Evolutionary conservation across 2,113 vertebrate genomes (phyloP).

Genomic region (Azemiops feae): DNA sequence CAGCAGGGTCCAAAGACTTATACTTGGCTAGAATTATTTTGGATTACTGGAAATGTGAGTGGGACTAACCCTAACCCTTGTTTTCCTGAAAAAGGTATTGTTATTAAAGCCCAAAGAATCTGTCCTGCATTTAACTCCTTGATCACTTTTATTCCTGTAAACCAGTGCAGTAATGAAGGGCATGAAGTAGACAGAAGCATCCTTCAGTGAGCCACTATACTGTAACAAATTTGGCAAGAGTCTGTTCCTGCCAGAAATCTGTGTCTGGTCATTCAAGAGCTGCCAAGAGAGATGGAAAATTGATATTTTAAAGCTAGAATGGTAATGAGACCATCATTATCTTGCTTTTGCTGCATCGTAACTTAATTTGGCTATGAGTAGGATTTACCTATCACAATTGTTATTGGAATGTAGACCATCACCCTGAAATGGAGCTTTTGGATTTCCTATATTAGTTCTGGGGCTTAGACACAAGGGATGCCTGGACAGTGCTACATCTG

Average conservation of each 20-base stretch:
- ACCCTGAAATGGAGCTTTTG: neutral
- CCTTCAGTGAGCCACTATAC: neutral
- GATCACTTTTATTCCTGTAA: neutral
- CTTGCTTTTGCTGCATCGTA: neutral
- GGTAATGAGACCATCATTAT: neutral
- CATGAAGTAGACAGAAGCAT: neutral
- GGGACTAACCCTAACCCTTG: neutral
- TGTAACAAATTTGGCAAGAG: neutral
- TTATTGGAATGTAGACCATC: neutral
- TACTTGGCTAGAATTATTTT: neutral
- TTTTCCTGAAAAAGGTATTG: neutral
- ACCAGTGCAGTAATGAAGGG: neutral
- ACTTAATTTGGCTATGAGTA: slow-evolving; percentile 11
- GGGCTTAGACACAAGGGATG: neutral
- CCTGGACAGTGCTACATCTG: neutral
- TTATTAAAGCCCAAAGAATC: neutral
- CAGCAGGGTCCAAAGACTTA: neutral
- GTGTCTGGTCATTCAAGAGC: slow-evolving; percentile 6
- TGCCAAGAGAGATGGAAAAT: neutral
- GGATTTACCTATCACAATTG: slow-evolving; percentile 16
- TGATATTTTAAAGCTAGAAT: neutral
- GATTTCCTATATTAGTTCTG: neutral
- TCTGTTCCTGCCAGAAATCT: slow-evolving; percentile 26
- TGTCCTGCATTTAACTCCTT: neutral
- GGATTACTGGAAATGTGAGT: neutral